These are phyloP conservation scores for Sander lucioperca DNA, from an alignment of 2,113 vertebrate genomes.

Conservation along the genomic window DNA sequence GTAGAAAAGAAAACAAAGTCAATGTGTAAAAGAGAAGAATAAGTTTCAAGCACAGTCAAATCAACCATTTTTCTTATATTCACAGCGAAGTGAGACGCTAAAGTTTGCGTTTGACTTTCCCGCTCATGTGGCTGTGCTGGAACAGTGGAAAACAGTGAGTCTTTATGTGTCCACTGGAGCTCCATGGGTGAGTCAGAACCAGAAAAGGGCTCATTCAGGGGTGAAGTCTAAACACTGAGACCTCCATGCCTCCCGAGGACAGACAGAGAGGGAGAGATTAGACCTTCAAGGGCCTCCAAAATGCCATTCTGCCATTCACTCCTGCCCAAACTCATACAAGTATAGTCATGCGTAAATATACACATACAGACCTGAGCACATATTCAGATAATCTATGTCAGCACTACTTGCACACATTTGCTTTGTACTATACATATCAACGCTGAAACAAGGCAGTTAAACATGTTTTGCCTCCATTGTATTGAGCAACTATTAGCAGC, in stretches of 20 bases:
- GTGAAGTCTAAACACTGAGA: slow-evolving; percentile 70
- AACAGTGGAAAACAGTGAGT: slow-evolving; percentile 69
- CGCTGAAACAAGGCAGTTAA: not conserved
- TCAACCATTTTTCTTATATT: not conserved
- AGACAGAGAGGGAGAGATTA: slow-evolving; percentile 44
- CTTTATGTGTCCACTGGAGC: slow-evolving; percentile 73
- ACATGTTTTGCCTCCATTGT: slow-evolving; percentile 16
- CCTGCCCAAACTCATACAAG: not conserved
- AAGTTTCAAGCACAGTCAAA: slow-evolving; percentile 23
- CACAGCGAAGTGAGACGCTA: slow-evolving; percentile 4
- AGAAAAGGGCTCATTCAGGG: slow-evolving; percentile 76
- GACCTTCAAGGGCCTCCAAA: slow-evolving; percentile 39
- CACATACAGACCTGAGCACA: slow-evolving; percentile 12
- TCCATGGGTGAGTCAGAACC: slow-evolving; percentile 72
- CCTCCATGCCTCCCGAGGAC: slow-evolving; percentile 59
- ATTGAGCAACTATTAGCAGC: slow-evolving; percentile 37
- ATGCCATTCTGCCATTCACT: slow-evolving; percentile 23
- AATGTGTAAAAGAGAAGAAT: slow-evolving; percentile 38
- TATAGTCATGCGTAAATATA: slow-evolving; percentile 3
- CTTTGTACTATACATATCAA: not conserved
- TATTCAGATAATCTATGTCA: not conserved
- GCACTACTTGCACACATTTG: not conserved
- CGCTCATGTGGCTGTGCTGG: slow-evolving; percentile 58
- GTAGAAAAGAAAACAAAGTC: slow-evolving; percentile 30
- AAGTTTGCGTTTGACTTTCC: slow-evolving; percentile 35